Base-by-base conservation (phyloP, 2,113 vertebrate genomes). In the Silurus glanis region DNA sequence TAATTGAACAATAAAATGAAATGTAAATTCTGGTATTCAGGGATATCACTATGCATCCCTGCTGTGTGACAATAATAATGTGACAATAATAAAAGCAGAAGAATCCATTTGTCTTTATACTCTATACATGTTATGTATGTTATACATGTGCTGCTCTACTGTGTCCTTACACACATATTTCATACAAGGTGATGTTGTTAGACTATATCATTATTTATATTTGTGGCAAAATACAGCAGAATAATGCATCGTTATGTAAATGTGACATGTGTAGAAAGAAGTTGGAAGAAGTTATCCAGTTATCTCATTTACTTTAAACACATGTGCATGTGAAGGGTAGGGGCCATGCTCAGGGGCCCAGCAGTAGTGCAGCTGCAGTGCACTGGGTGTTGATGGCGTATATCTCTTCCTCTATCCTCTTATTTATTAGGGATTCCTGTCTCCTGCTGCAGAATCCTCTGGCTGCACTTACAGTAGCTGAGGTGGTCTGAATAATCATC, bases 401-500 rank as follows among this genome's bases (percentile, higher is more conserved):
- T 56, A 56, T 69, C 10, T 74, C 55, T 74, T 49, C 23, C 53
- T 9, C 55, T 45, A 8, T 37, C 53, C 82, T 74, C 55, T 83
- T 19, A 45, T 84, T 84, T 74, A 45, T 84, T 61, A 49, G 23
- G 3, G 67, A 61, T 75, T 55, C 13, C 37, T 74, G 6, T n/a
- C 37, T 84, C 21, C 51, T 74, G 83, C 69, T 84, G 69, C 28
- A 72, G 9, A 72, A 58, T 59, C 82, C 67, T 47, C 55, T 58
- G 66, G 19, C 66, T 83, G 53, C 62, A 55, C 47, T 25, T 71
- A 53, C 61, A 71, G 51, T 72, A 74, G 55, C 23, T 6, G n/a
- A 61, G 69, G 53, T 28, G 9, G 56, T 69, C 37, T 49, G 53
- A 23, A 72, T 69, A 56, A 83, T 58, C 17, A 1, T 72, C 19